Evolutionary conservation across 2,113 vertebrate species (phyloP).

Genomic region (Potamarius usumacintae): DNA sequence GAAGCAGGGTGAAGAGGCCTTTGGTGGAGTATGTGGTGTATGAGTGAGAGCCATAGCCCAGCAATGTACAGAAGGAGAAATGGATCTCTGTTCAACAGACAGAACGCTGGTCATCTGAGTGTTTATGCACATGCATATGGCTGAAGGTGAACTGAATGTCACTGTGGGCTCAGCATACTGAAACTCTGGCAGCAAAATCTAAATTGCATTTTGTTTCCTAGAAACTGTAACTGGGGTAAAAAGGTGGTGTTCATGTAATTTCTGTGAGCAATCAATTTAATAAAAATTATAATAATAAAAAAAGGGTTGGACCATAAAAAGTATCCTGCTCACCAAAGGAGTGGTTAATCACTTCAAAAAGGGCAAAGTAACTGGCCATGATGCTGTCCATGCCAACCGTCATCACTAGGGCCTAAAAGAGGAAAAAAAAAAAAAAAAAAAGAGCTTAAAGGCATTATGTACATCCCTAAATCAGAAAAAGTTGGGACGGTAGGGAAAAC

Average conservation of each 20-base stretch:
- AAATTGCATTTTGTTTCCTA: background rate
- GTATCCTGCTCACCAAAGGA: conserved; percentile 83
- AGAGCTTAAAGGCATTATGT: background rate
- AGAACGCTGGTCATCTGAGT: background rate
- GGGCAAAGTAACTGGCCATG: conserved; percentile 93
- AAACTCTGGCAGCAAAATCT: background rate
- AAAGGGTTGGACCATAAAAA: background rate
- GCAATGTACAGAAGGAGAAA: background rate
- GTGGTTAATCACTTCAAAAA: conserved; percentile 97
- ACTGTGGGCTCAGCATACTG: background rate
- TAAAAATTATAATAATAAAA: background rate
- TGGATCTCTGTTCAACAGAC: background rate
- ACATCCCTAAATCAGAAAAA: too few species aligned
- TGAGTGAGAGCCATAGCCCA: too few species aligned
- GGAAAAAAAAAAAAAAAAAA: background rate
- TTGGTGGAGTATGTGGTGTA: background rate
- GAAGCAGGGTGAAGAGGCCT: background rate
- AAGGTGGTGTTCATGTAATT: background rate
- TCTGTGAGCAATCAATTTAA: background rate
- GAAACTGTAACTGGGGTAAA: background rate
- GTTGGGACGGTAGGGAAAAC: too few species aligned
- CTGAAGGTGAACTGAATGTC: background rate
- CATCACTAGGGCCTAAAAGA: conserved; percentile 81
- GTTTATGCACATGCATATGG: background rate
- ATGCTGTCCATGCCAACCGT: conserved; percentile 95